phyloP scores from a whole-genome alignment of 2,888 invertebrate species.

The Colletes collaris region DNA sequence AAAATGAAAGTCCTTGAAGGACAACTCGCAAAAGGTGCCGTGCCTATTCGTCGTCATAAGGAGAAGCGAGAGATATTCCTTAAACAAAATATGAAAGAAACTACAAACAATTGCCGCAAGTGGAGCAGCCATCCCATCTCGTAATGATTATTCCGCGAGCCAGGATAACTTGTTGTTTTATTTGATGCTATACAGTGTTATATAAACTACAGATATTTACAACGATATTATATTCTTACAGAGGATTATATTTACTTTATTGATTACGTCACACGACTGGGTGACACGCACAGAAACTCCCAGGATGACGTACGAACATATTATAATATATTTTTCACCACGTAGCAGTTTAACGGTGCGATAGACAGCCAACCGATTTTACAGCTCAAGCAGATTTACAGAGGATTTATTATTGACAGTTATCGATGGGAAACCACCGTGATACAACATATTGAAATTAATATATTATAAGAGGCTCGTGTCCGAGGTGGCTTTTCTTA shows the following conservation, averaged over 20 bases:
- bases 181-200: conserved; percentile 84
- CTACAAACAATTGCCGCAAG: conserved; percentile 76
- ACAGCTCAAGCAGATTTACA: conserved; percentile 81
- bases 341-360: conserved; percentile 76
- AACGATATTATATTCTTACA: conserved; percentile 84
- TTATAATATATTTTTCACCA: conserved; percentile 79
- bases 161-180: conserved; percentile 82
- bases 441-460: conserved; percentile 80
- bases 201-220: conserved; percentile 84
- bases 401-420: conserved; percentile 81
- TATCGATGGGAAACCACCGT: conserved; percentile 82
- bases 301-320: conserved; percentile 55
- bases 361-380: conserved; percentile 80
- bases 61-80: conserved; percentile 46
- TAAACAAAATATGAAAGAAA: conserved; percentile 56
- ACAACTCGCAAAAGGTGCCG: conserved; percentile 70
- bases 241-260: conserved; percentile 83
- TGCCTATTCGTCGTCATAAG: conserved; percentile 74
- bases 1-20: conserved; percentile 39
- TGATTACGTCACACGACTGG: conserved; percentile 78
- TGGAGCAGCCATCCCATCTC: conserved; percentile 83
- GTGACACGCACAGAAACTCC: conserved; percentile 55
- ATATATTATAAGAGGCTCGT: conserved; percentile 73
- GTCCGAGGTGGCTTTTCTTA: conserved; percentile 63
- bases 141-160: conserved; percentile 80